Base-by-base conservation (phyloP, 2,797 vertebrate genomes). In the Diplodus puntazzo region DNA sequence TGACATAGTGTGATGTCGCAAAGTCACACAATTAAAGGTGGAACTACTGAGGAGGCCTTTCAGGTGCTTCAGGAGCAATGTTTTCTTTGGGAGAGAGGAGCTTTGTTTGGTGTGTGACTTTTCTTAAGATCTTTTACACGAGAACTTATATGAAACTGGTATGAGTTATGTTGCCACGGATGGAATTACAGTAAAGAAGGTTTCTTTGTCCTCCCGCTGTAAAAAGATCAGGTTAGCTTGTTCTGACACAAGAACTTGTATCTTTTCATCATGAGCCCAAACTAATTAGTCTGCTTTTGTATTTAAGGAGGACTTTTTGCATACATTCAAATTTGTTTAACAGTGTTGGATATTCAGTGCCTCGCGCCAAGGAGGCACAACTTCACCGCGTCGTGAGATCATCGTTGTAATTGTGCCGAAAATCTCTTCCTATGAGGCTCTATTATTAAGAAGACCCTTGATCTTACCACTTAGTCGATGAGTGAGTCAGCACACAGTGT, bases 381-480 rank as follows among this genome's bases (percentile, higher is more conserved):
- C 50, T 79, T 54, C 3, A 49, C 30, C 16, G 48, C 58, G 61
- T 77, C 67, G 17, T 61, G 70, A 75, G 54, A 46, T 75, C 63
- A 61, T 66, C 65, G 7, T 16, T 46, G 34, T 14, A 63, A 34
- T 27, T 59, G 39, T 53, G 68, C 58, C 30, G 75, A 48, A 27
- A 52, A 58, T 73, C 54, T 69, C 65, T 67, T 76, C 66, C 60
- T 34, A 30, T 2, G 30, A 58, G 62, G 49, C 59, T 75, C 64
- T 61, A 73, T 80, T 43, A 63, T 75, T 57, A 69, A 71, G 54
- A 65, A 20, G 73, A 79, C 76, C 67, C 73, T 73, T 81, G 86
- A 86, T 82, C 80, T 81, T 39, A 68, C 21, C 77, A 77, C 57
- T 86, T 70, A 75, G 67, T 23, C 39, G 61, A 72, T 50, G 81